These are phyloP conservation scores for Molorchus minor DNA, from an alignment of 2,888 invertebrate species.

Conservation along the genomic window DNA sequence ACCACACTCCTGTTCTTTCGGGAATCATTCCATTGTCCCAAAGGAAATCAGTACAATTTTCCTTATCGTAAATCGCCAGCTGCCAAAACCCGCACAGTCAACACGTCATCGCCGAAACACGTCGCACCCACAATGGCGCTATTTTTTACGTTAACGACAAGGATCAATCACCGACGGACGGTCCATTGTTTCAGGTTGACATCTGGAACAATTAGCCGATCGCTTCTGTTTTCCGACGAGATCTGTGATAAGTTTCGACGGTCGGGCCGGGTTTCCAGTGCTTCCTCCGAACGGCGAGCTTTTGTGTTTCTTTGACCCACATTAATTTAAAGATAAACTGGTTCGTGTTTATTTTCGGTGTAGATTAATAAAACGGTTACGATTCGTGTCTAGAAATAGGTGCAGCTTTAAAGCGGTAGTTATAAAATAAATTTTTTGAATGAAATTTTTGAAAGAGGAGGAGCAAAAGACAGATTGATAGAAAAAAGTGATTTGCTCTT, in stretches of 20 bases:
- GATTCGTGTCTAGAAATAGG: too few species aligned
- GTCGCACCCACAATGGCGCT: constrained; percentile 49
- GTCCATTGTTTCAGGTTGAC: constrained; percentile 40
- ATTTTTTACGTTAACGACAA: constrained; percentile 56
- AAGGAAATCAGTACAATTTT: constrained; percentile 29
- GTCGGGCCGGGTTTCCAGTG: constrained; percentile 24
- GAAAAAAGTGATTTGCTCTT: too few species aligned
- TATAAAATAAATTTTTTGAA: too few species aligned
- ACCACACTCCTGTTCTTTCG: too few species aligned
- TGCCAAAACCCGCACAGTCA: constrained; percentile 44
- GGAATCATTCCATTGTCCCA: too few species aligned
- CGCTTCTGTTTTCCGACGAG: constrained; percentile 50
- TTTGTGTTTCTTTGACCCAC: constrained; percentile 13
- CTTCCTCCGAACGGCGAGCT: constrained; percentile 1
- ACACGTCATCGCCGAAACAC: constrained; percentile 50
- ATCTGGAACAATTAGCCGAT: constrained; percentile 49
- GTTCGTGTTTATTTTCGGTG: too few species aligned
- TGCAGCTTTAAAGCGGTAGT: too few species aligned
- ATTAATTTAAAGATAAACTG: constrained; percentile 22
- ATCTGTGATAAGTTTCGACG: constrained; percentile 48
- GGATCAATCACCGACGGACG: constrained; percentile 47
- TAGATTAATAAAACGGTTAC: too few species aligned
- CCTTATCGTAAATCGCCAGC: constrained; percentile 31
- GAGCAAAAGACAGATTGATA: too few species aligned
- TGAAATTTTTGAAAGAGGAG: too few species aligned